phyloP scores from a whole-genome alignment of 2,888 invertebrate genomes.

The Troides oblongomaculatus region DNA sequence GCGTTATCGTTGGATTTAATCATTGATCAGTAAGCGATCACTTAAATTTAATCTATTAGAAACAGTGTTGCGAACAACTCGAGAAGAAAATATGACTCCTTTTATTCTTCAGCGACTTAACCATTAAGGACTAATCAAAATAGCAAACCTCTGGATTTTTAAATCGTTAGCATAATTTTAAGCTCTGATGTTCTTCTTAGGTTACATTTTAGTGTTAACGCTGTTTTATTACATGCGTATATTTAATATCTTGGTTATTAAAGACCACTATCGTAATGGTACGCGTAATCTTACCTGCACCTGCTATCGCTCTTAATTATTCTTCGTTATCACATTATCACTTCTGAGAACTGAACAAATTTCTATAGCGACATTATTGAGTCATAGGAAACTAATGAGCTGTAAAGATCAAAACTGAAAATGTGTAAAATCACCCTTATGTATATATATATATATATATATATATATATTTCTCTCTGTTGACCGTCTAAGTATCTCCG shows the following conservation, averaged over 20 bases:
- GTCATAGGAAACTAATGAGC: not conserved
- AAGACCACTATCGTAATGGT: slow-evolving; percentile 1
- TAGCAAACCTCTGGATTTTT: too few relatives aligned
- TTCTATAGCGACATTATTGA: not conserved
- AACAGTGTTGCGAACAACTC: too few relatives aligned
- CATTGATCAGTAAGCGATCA: too few relatives aligned
- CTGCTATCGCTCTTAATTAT: slow-evolving; percentile 36
- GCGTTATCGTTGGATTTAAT: not conserved
- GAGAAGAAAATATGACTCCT: too few relatives aligned
- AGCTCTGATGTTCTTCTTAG: too few relatives aligned
- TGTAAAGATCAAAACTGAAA: not conserved
- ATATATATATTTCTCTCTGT: too few relatives aligned
- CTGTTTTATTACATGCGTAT: not conserved
- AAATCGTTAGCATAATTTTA: too few relatives aligned
- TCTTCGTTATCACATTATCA: slow-evolving; percentile 37
- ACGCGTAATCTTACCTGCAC: slow-evolving; percentile 24
- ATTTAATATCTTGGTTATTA: not conserved
- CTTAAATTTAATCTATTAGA: too few relatives aligned
- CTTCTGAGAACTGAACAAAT: slow-evolving; percentile 34
- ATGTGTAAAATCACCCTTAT: not conserved
- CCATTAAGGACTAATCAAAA: too few relatives aligned
- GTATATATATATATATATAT: not conserved
- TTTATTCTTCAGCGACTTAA: too few relatives aligned
- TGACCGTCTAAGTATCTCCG: too few relatives aligned
- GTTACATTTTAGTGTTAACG: too few relatives aligned